Conservation (phyloP, 2,797 vertebrate species). For the Tangara arthus region DNA sequence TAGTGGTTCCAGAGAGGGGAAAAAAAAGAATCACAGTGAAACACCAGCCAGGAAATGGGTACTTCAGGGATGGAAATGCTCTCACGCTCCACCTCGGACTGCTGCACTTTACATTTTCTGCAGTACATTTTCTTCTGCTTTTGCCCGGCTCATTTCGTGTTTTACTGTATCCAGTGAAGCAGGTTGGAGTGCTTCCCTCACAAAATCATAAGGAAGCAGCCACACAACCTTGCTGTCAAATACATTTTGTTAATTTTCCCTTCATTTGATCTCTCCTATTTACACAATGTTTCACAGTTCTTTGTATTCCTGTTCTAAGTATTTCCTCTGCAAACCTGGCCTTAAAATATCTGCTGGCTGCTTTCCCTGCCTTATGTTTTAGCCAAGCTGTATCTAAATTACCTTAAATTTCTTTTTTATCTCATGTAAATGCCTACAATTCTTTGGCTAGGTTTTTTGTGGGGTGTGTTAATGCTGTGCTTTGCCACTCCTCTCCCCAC, state of each 20-base stretch:
- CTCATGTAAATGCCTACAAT: neutral
- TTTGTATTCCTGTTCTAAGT: neutral
- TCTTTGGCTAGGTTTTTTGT: neutral
- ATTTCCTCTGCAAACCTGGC: neutral
- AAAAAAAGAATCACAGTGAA: neutral
- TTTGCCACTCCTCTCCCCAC: neutral
- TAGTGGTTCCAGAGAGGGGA: neutral
- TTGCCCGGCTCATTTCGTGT: neutral
- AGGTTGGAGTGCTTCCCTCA: neutral
- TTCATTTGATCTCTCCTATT: neutral
- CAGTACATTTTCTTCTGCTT: neutral
- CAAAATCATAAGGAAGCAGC: neutral
- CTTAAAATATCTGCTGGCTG: neutral
- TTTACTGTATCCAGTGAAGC: neutral
- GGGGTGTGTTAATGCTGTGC: neutral
- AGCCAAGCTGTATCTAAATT: neutral
- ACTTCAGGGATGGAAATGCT: neutral
- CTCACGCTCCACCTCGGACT: neutral
- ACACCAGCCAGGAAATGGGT: neutral
- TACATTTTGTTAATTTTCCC: neutral
- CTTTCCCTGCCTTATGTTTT: neutral
- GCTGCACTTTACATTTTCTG: neutral
- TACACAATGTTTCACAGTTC: fast-evolving
- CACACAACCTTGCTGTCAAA: neutral
- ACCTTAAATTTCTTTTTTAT: neutral